Base-by-base conservation (phyloP, 1,140 invertebrate genomes). In the Mactra quadrangularis region DNA sequence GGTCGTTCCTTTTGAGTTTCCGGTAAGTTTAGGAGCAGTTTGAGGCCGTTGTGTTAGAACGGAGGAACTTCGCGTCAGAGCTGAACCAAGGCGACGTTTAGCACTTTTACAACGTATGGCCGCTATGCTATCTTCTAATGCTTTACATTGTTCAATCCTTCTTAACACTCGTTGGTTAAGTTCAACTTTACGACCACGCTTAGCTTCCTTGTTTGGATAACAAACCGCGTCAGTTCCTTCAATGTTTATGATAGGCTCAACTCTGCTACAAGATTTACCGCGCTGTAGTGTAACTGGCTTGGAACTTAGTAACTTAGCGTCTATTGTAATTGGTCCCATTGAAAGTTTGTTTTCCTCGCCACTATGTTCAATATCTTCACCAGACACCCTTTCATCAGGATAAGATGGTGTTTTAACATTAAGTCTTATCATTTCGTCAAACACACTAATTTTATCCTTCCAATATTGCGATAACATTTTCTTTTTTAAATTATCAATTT, bases 181-280 rank as follows among this genome's bases (percentile, higher is more conserved):
- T 27, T 35, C 68, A 0, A 82, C 79, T 50, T 74, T 72, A 13
- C 79, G 41, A 4, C 79, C 79, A 7, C 47, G 41, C 53, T 82
- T 82, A 13, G 79, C 79, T 25, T 82, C 70, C 31, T 74, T 82
- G 50, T 60, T 82, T 33, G 79, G 79, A 33, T 82, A 82, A 74
- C 79, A 82, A 17, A 82, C 71, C 19, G 79, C 79, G 29, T 82
- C 79, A 3, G 55, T 74, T 7, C 79, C 79, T 50, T 74, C 79
- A 62, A 82, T 75, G 31, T 55, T 82, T n/a, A 82, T 82, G n/a
- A 82, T 50, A n/a, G 79, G 79, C 25, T 82, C 79, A 17, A 82
- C 55, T 19, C 59, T 31, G 7, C 25, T 45, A n/a, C 79, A 68
- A 9, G 70, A 4, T 33, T 66, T 71, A 2, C 55, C 59, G 53